Percentiles rank a stretch among this genome's conserved stretches.
Evolutionary conservation across 2,113 vertebrate genomes (phyloP).

Genomic region (Anoplopoma fimbria): DNA sequence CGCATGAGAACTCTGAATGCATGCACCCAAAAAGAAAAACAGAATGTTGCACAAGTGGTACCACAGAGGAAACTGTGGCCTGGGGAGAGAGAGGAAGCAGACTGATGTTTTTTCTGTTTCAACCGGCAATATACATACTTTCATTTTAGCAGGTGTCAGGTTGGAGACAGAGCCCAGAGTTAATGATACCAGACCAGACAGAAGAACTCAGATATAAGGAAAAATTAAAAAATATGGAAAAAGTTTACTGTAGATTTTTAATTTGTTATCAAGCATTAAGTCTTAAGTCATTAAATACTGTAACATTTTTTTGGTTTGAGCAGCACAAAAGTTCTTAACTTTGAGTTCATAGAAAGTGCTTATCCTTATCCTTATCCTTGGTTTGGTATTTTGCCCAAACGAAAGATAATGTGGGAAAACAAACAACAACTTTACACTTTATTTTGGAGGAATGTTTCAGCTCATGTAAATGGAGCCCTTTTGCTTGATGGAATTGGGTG

Average conservation of each 20-base stretch:
- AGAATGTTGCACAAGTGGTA: constrained; percentile 28
- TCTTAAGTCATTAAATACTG: not conserved
- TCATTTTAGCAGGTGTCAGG: constrained; percentile 24
- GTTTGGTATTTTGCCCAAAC: not conserved
- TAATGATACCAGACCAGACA: not conserved
- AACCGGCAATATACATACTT: constrained; percentile 24
- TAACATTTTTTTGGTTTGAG: not conserved
- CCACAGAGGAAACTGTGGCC: constrained; percentile 58
- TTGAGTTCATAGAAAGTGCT: not conserved
- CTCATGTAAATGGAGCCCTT: no score
- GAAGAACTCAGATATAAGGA: not conserved
- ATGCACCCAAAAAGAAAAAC: not conserved
- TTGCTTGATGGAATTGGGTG: no score
- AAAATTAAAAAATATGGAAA: no score
- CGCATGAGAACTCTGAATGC: not conserved
- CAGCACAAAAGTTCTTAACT: not conserved
- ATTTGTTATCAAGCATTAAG: not conserved
- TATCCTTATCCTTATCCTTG: not conserved
- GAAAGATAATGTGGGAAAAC: not conserved
- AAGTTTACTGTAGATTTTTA: no score
- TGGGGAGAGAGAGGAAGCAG: constrained; percentile 62
- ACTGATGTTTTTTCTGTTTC: constrained; percentile 18
- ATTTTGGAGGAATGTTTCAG: not conserved
- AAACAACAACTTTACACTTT: not conserved
- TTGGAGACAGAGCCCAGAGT: not conserved